These are phyloP conservation scores for Thermophis baileyi DNA, from an alignment of 2,113 vertebrate species.

Conservation along the genomic window DNA sequence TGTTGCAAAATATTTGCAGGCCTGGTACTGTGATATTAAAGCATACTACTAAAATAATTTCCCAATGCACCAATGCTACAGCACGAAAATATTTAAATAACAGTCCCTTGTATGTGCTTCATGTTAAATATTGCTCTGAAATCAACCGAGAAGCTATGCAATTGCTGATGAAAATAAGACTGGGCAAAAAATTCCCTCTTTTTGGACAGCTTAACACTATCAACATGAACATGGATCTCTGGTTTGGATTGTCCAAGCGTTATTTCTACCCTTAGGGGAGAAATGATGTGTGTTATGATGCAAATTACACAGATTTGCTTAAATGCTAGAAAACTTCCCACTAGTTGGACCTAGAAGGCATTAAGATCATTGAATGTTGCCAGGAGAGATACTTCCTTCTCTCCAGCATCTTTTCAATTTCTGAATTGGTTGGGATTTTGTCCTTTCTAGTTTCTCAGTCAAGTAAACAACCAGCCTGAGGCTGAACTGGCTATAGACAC, in stretches of 20 bases:
- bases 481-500: slow-evolving; percentile 32
- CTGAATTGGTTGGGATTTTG: neutral
- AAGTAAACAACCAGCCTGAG: slow-evolving; percentile 17
- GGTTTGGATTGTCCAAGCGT: neutral
- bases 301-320: rapidly evolving
- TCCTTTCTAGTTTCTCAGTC: slow-evolving; percentile 17
- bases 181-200: neutral
- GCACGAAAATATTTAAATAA: neutral
- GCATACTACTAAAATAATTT: neutral
- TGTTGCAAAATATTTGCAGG: neutral
- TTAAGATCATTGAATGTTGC: neutral
- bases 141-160: neutral
- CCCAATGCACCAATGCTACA: neutral
- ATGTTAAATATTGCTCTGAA: neutral
- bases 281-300: neutral
- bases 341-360: neutral
- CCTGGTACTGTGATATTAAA: neutral
- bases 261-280: neutral
- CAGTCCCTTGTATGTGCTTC: neutral
- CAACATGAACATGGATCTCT: neutral
- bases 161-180: neutral
- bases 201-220: neutral
- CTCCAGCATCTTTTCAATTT: neutral
- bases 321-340: neutral
- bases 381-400: neutral